Percentiles rank a stretch among this genome's conserved stretches.
phyloP scores from a whole-genome alignment of 2,797 vertebrate genomes.

The Tadarida brasiliensis region DNA sequence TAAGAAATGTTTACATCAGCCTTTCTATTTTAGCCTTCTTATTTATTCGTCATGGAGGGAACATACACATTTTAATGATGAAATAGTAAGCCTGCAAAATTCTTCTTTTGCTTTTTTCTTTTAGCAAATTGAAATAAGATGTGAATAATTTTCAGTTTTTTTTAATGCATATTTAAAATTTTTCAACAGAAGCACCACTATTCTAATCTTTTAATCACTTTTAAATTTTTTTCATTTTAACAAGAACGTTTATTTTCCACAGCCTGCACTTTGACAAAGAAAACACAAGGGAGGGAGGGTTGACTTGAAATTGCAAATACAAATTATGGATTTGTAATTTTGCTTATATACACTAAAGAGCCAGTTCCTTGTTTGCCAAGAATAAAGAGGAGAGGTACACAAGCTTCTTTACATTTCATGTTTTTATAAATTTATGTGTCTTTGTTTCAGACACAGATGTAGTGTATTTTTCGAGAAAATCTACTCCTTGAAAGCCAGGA shows the following conservation, averaged over 20 bases:
- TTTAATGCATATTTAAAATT: background rate
- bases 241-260: slow-evolving; percentile 31
- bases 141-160: slow-evolving; percentile 14
- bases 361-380: background rate
- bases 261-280: slow-evolving; percentile 12
- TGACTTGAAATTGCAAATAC: slow-evolving; percentile 52
- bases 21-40: slow-evolving; percentile 63
- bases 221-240: background rate
- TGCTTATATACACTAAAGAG: background rate
- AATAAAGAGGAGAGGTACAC: background rate
- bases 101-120: slow-evolving; percentile 2
- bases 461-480: background rate
- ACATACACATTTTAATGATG: background rate
- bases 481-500: slow-evolving; percentile 5
- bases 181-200: slow-evolving; percentile 28
- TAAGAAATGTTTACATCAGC: slow-evolving; percentile 45
- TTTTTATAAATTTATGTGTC: slow-evolving; percentile 27
- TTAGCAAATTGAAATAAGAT: slow-evolving; percentile 49
- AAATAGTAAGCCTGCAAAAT: slow-evolving; percentile 12
- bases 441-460: slow-evolving; percentile 37
- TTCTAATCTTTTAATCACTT: background rate
- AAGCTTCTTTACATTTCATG: background rate
- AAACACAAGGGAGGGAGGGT: background rate
- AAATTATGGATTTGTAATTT: slow-evolving; percentile 50
- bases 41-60: slow-evolving; percentile 41